These are phyloP conservation scores for Sclerurus mexicanus DNA, from an alignment of 2,113 vertebrate species.

Conservation along the genomic window DNA sequence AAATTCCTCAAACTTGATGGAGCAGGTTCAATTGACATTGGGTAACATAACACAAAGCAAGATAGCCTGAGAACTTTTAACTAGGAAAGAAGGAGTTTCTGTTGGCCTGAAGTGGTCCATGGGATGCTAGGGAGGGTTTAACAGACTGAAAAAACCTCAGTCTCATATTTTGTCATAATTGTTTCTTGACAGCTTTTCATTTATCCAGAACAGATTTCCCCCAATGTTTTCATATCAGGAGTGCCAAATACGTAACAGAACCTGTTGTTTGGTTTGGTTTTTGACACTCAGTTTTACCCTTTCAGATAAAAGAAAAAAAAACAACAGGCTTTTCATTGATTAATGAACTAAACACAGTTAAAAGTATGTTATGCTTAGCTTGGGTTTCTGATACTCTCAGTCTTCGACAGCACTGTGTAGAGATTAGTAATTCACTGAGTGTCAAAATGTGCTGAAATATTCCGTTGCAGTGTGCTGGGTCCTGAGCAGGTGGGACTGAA, in stretches of 20 bases:
- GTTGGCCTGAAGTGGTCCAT: neutral
- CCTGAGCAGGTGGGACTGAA: slow-evolving; percentile 15
- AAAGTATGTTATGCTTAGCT: neutral
- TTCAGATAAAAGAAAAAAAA: neutral
- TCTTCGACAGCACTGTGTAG: neutral
- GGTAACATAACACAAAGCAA: neutral
- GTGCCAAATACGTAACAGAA: neutral
- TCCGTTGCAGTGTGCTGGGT: neutral
- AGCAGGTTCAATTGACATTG: neutral
- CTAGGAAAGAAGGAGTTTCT: neutral
- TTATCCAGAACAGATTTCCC: neutral
- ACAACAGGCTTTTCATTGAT: neutral
- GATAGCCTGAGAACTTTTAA: neutral
- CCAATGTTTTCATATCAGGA: neutral
- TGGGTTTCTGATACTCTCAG: neutral
- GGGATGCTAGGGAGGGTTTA: neutral
- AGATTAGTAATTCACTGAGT: neutral
- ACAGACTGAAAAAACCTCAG: neutral
- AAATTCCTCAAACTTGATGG: neutral
- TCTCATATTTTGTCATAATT: neutral
- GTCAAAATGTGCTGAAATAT: neutral
- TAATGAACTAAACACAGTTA: neutral
- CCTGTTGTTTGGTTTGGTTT: neutral
- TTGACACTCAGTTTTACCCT: neutral
- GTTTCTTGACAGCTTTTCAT: neutral